Evolutionary conservation across 2,797 vertebrate genomes (phyloP).

Genomic region (Taenioides sp.): DNA sequence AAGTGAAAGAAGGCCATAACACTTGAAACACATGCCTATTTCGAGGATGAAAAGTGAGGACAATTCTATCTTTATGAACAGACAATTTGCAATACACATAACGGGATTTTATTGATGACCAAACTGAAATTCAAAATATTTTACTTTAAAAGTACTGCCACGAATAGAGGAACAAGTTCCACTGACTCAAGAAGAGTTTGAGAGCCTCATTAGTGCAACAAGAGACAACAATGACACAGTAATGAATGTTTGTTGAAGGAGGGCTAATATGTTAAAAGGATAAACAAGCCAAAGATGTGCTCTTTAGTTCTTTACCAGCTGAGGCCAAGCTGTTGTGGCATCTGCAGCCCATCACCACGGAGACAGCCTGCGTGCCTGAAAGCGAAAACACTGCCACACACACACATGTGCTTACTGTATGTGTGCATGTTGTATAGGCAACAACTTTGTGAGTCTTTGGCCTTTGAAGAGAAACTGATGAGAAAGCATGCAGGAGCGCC

Average conservation of each 20-base stretch:
- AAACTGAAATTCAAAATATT: background rate
- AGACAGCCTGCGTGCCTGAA: constrained; percentile 52
- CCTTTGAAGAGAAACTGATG: constrained; percentile 50
- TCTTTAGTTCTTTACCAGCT: constrained; percentile 26
- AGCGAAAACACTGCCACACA: constrained; percentile 41
- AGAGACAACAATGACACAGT: background rate
- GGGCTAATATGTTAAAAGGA: background rate
- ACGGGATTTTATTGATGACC: no score
- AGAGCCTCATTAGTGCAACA: constrained; percentile 1
- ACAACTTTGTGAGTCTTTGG: constrained; percentile 37
- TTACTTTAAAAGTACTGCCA: background rate
- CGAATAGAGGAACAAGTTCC: background rate
- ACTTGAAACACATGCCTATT: no score
- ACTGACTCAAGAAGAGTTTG: background rate
- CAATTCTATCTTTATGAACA: no score
- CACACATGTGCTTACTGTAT: constrained; percentile 9
- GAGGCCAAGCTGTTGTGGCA: constrained; percentile 45
- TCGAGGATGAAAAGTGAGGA: no score
- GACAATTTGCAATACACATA: background rate
- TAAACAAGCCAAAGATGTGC: constrained; percentile 11
- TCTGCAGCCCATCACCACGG: constrained; percentile 48
- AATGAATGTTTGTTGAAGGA: background rate
- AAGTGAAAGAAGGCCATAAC: background rate
- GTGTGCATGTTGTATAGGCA: background rate
- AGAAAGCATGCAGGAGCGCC: constrained; percentile 19